These are phyloP conservation scores for Isurus oxyrinchus DNA, from an alignment of 2,113 vertebrate genomes.

Conservation along the genomic window DNA sequence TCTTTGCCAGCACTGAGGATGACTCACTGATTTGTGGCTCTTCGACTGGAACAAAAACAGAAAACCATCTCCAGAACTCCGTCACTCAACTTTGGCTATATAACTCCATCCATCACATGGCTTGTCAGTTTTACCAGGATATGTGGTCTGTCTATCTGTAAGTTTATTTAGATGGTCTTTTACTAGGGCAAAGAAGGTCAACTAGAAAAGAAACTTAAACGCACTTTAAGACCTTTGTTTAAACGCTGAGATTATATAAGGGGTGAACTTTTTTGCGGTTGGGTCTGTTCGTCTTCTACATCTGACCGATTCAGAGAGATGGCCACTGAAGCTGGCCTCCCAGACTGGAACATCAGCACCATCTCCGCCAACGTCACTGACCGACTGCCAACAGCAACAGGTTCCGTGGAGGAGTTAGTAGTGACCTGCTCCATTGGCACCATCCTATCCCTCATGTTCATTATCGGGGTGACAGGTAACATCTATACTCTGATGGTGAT, in stretches of 20 bases:
- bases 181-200: not conserved
- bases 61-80: not conserved
- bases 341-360: not conserved
- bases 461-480: constrained; percentile 76
- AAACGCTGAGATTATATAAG: not conserved
- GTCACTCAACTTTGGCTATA: not conserved
- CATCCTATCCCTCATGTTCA: constrained; percentile 73
- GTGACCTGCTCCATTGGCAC: constrained; percentile 78
- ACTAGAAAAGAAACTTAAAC: not conserved
- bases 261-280: not conserved
- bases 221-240: not conserved
- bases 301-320: not conserved
- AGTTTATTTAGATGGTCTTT: not conserved
- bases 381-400: constrained; percentile 42
- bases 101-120: not conserved
- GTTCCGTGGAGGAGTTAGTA: constrained; percentile 59
- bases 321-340: not conserved
- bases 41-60: not conserved
- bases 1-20: not conserved
- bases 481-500: constrained; percentile 85
- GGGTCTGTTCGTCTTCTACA: not conserved
- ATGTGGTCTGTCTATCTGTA: not conserved
- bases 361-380: not conserved
- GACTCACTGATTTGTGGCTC: not conserved
- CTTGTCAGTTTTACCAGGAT: not conserved